Conservation (phyloP, 1,140 invertebrate species). For the Drusus annulatus region DNA sequence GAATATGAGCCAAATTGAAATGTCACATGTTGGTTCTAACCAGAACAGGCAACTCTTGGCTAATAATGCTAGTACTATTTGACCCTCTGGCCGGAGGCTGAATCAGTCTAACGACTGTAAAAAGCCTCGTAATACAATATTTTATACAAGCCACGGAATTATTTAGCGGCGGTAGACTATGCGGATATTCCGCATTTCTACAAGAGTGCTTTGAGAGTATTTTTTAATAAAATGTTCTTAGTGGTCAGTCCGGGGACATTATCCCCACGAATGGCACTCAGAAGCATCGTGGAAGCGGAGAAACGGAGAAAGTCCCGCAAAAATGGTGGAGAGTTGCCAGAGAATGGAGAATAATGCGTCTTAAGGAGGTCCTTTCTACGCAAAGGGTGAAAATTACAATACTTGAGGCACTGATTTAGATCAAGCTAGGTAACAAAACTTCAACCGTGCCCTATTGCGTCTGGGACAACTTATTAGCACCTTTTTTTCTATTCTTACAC, state of each 20-base stretch:
- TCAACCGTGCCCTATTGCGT: too few species aligned
- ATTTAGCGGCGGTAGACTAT: too few species aligned
- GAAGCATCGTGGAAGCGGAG: not conserved
- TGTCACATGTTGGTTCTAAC: too few species aligned
- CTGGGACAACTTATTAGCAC: too few species aligned
- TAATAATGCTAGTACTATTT: too few species aligned
- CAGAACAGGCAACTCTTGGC: too few species aligned
- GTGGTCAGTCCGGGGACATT: slow-evolving; percentile 15
- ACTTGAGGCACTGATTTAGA: not conserved
- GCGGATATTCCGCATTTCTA: not conserved
- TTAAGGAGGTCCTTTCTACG: slow-evolving; percentile 9
- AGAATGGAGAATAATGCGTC: not conserved
- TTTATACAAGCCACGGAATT: too few species aligned
- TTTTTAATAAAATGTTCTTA: slow-evolving; percentile 12
- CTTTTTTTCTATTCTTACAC: too few species aligned
- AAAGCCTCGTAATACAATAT: too few species aligned
- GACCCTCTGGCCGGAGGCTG: too few species aligned
- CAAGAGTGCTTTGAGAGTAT: not conserved
- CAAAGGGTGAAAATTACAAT: slow-evolving; percentile 28
- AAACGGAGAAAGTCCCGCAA: not conserved
- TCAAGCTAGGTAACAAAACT: not conserved
- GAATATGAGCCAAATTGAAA: too few species aligned
- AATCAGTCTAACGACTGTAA: too few species aligned
- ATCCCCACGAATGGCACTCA: not conserved
- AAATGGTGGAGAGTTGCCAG: not conserved